Evolutionary conservation across 2,113 vertebrate genomes (phyloP), one percentile per base, ranked within the genome.

Genomic region (Trinectes maculatus): DNA sequence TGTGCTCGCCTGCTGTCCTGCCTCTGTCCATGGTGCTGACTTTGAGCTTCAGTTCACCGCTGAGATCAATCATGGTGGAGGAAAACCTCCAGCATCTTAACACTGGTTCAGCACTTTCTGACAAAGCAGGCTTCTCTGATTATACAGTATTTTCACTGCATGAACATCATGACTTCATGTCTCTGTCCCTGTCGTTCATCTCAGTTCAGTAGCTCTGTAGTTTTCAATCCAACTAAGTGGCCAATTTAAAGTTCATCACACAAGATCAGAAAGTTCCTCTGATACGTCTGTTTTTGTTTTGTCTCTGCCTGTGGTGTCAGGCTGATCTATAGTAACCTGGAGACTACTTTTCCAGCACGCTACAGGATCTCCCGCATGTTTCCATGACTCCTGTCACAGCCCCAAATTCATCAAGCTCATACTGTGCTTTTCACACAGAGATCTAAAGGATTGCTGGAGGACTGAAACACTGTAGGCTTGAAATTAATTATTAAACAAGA

Each of bases 401-500:
- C 44, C 8, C 47, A 49, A 3, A 25, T 26, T 21, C 18, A 53
- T 12, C 31, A 15, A 25, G 8, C 21, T 9, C 1, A 49, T n/a
- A n/a, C n/a, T n/a, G n/a, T n/a, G 8, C 34, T 37, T 3, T 43
- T 68, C 33, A 63, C 21, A 12, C 6, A 57, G 31, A 78, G 25
- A 73, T 31, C 18, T 43, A 54, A 43, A 56, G 19, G 28, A 55
- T 53, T 60, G 47, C 52, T 76, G 19, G n/a, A 39, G 28, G 28
- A 75, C 43, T 53, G 26, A 36, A 48, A 48, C 59, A 39, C 34
- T 25, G 31, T 25, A 24, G n/a, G 53, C 66, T 57, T 22, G 21
- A 26, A 28, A 71, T 60, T 11, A 71, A 81, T 72, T 37, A 66
- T 73, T 31, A 47, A 66, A 70, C 12, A 8, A 69, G 29, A 62